A percentile compares a stretch with the other conserved stretches of the same genome.
Evolutionary conservation across 2,797 vertebrate species (phyloP).

Genomic region (Rhyacichthys aspro): DNA sequence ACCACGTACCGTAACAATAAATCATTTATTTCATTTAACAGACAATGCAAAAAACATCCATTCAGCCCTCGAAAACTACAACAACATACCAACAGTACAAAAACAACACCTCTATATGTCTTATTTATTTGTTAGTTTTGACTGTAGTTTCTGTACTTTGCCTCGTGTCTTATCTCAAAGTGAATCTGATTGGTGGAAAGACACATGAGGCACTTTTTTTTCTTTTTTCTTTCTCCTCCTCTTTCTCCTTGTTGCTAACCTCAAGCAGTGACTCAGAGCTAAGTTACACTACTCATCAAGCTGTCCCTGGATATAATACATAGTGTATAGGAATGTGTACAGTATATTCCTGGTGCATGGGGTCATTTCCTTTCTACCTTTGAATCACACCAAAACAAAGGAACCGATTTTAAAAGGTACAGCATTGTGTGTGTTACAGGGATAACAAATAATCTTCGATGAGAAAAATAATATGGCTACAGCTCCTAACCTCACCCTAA

Average conservation of each 20-base stretch:
- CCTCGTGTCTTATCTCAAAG: conserved; percentile 34
- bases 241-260: conserved; percentile 30
- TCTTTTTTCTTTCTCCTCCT: background rate
- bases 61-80: background rate
- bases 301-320: conserved; percentile 18
- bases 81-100: no score
- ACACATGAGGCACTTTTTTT: conserved; percentile 25
- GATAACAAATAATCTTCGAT: background rate
- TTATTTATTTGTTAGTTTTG: no score
- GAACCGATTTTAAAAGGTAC: conserved; percentile 61
- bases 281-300: conserved; percentile 17
- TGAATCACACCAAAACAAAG: conserved; percentile 64
- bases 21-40: background rate
- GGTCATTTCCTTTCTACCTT: conserved; percentile 71
- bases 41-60: background rate
- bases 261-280: conserved; percentile 33
- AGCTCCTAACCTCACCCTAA: conserved; percentile 12
- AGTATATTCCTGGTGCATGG: conserved; percentile 65
- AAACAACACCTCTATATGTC: no score
- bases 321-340: conserved; percentile 5
- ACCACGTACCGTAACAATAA: background rate
- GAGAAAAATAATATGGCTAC: background rate
- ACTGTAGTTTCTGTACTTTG: background rate
- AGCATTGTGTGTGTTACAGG: conserved; percentile 20
- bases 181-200: conserved; percentile 62